These are phyloP conservation scores for Argyresthia albistria DNA, from an alignment of 2,888 invertebrate genomes.

Conservation along the genomic window DNA sequence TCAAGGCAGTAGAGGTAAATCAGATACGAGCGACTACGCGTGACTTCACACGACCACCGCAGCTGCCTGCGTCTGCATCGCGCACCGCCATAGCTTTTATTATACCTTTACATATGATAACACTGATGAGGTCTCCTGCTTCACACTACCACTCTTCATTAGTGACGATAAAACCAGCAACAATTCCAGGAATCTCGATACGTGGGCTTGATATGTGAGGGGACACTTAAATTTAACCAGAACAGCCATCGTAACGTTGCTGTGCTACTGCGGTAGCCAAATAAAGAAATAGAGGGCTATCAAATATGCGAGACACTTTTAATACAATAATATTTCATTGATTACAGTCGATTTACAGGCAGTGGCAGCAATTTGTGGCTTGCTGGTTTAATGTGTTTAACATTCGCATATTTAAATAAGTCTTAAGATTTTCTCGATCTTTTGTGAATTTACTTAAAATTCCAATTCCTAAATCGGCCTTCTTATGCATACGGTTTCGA, in stretches of 20 bases:
- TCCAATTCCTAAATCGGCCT: too few relatives aligned
- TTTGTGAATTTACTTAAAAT: too few relatives aligned
- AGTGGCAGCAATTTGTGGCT: conserved; percentile 33
- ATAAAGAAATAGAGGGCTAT: conserved; percentile 45
- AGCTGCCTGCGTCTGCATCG: conserved; percentile 11
- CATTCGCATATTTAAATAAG: conserved; percentile 30
- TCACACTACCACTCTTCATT: background rate
- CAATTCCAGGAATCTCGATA: conserved; percentile 15
- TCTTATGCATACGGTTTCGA: too few relatives aligned
- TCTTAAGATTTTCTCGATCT: background rate
- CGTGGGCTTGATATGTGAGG: conserved; percentile 12
- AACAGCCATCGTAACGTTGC: conserved; percentile 12
- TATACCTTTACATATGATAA: conserved; percentile 14
- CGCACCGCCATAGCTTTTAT: conserved; percentile 21
- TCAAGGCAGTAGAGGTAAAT: conserved; percentile 25
- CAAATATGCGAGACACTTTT: conserved; percentile 44
- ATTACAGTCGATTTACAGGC: conserved; percentile 51
- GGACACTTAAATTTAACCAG: background rate
- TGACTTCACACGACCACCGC: conserved; percentile 29
- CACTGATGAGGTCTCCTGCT: conserved; percentile 12
- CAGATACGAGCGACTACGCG: conserved; percentile 26
- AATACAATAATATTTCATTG: conserved; percentile 40
- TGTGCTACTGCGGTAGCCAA: conserved; percentile 46
- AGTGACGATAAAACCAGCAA: background rate
- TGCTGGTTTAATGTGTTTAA: conserved; percentile 2